Evolutionary conservation across 1,140 invertebrate species (phyloP).

Genomic region (Diabrotica virgifera): DNA sequence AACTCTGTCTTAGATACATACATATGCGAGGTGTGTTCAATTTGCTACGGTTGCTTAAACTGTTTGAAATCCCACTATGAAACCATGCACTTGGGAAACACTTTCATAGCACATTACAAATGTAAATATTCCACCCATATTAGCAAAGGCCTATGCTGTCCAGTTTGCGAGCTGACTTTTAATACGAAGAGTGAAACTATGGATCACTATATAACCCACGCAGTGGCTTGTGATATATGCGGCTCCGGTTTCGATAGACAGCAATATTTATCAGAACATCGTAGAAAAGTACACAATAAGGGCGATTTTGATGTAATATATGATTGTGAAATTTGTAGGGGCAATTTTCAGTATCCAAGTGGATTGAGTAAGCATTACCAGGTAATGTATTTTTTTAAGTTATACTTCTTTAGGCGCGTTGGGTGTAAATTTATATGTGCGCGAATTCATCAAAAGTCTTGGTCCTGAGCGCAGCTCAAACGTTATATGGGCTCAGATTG

Average conservation of each 20-base stretch:
- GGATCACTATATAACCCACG: slow-evolving; percentile 29
- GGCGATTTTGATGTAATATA: slow-evolving; percentile 8
- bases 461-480: no score
- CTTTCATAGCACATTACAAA: slow-evolving; percentile 24
- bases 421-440: no score
- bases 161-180: slow-evolving; percentile 28
- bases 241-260: slow-evolving; percentile 29
- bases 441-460: no score
- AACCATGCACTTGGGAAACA: slow-evolving; percentile 23
- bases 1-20: slow-evolving; percentile 12
- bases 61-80: slow-evolving; percentile 33
- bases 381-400: neutral
- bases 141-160: slow-evolving; percentile 19
- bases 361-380: slow-evolving; percentile 12
- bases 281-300: slow-evolving; percentile 25
- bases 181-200: slow-evolving; percentile 25
- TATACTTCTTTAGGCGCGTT: no score
- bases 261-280: slow-evolving; percentile 27
- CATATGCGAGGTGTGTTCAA: slow-evolving; percentile 22
- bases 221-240: slow-evolving; percentile 29
- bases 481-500: no score
- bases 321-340: slow-evolving; percentile 13
- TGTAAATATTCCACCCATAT: slow-evolving; percentile 15
- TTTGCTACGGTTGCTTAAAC: slow-evolving; percentile 24
- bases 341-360: neutral